Conservation (phyloP, 1,140 invertebrate species). For the Apocrypta bakeri region DNA sequence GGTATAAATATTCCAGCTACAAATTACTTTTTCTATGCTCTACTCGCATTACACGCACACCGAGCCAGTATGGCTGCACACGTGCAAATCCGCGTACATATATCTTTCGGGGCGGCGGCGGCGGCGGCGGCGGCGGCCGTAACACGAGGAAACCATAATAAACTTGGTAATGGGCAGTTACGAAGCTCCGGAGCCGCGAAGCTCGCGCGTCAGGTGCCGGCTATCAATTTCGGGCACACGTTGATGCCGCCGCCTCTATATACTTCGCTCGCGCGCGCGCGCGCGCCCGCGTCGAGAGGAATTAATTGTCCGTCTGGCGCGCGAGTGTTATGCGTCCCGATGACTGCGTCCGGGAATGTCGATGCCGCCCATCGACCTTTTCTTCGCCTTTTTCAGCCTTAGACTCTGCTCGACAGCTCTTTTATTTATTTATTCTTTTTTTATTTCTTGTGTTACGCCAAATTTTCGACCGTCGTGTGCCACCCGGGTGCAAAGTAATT, state of each 20-base stretch:
- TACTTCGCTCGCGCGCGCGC: not conserved
- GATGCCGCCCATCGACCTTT: constrained; percentile 24
- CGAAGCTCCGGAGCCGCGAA: constrained; percentile 51
- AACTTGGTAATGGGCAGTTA: constrained; percentile 68
- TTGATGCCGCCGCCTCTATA: constrained; percentile 56
- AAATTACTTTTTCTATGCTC: too few relatives aligned
- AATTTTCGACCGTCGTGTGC: too few relatives aligned
- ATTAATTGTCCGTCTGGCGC: constrained; percentile 63
- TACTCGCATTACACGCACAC: not conserved
- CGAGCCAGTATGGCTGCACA: not conserved
- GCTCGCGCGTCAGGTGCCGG: constrained; percentile 61
- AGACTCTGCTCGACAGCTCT: not conserved
- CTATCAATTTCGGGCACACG: constrained; percentile 64
- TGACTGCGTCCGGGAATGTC: constrained; percentile 52
- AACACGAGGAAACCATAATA: constrained; percentile 66
- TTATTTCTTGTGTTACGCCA: not conserved
- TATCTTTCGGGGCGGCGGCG: constrained; percentile 31
- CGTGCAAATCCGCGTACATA: constrained; percentile 51
- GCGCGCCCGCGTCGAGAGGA: constrained; percentile 50
- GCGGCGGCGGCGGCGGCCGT: constrained; percentile 44
- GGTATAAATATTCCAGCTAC: too few relatives aligned
- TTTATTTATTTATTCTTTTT: not conserved
- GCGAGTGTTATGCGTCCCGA: constrained; percentile 8
- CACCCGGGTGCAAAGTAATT: not conserved
- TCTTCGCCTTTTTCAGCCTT: not conserved